Conservation (phyloP, 35 echinoderm and acorn worm genomes). For the Patiria miniata region DNA sequence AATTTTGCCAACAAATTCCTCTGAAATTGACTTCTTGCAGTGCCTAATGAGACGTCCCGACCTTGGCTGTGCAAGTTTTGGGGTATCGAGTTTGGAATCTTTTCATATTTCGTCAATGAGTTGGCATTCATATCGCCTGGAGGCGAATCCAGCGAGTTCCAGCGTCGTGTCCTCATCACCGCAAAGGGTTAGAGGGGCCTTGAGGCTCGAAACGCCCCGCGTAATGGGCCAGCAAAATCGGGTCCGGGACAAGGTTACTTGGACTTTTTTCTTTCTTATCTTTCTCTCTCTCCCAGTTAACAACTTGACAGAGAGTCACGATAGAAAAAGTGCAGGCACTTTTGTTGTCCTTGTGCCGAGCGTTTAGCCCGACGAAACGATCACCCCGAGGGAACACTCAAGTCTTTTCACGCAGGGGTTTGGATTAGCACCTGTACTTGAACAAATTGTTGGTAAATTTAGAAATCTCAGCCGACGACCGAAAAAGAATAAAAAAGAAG, state of each 20-base stretch:
- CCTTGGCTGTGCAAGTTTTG: too few species aligned
- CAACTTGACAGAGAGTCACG: too few species aligned
- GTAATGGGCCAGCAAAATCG: neutral
- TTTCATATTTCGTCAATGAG: too few species aligned
- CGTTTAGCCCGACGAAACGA: slow-evolving; percentile 12
- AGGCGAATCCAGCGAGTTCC: neutral
- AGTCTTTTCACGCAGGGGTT: neutral
- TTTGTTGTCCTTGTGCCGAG: slow-evolving; percentile 12
- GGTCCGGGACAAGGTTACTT: neutral
- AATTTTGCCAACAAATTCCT: too few species aligned
- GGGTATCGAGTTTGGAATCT: too few species aligned
- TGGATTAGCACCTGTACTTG: slow-evolving; percentile 27
- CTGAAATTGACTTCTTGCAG: too few species aligned
- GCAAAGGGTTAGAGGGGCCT: slow-evolving; percentile 13
- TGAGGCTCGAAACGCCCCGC: neutral
- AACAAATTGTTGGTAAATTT: slow-evolving; percentile 30
- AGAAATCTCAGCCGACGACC: neutral
- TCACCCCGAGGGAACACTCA: neutral
- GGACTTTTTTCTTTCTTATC: slow-evolving; percentile 2
- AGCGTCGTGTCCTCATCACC: neutral
- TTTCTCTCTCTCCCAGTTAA: neutral
- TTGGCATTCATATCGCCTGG: too few species aligned
- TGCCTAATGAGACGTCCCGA: too few species aligned
- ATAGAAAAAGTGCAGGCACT: neutral
- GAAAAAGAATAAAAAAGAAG: neutral